These are phyloP conservation scores for Drosophila sp. DNA, from an alignment of 1,140 invertebrate genomes.

Conservation along the genomic window DNA sequence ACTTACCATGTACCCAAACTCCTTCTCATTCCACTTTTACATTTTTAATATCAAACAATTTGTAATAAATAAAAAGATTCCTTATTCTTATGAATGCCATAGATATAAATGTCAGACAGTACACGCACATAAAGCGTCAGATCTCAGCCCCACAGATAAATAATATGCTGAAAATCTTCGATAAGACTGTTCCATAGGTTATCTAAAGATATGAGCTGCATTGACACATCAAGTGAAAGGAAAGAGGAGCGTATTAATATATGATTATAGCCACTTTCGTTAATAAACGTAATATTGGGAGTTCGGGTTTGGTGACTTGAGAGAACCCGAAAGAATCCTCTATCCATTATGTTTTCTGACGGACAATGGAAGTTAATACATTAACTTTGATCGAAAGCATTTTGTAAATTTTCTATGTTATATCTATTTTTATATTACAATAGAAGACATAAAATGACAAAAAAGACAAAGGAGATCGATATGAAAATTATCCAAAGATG, in stretches of 20 bases:
- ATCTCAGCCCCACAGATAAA: conserved; percentile 20
- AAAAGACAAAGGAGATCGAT: too few species aligned
- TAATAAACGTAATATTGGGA: too few species aligned
- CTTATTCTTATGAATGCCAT: conserved; percentile 69
- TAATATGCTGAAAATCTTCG: conserved; percentile 16
- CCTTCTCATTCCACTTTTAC: conserved; percentile 42
- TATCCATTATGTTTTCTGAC: not conserved
- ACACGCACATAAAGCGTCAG: conserved; percentile 46
- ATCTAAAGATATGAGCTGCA: not conserved
- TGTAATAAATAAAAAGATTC: conserved; percentile 72
- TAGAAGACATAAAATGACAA: too few species aligned
- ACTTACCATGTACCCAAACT: conserved; percentile 18
- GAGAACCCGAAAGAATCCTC: too few species aligned
- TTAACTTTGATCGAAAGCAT: too few species aligned
- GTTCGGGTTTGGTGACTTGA: too few species aligned
- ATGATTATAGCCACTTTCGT: not conserved
- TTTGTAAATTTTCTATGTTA: too few species aligned
- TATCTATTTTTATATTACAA: too few species aligned
- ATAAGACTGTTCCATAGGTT: conserved; percentile 8
- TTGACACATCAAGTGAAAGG: not conserved
- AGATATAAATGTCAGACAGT: conserved; percentile 66
- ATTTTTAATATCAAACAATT: conserved; percentile 81
- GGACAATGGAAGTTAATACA: too few species aligned
- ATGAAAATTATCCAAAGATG: too few species aligned
- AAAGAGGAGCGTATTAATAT: not conserved